Base-by-base conservation (phyloP, 2,113 vertebrate genomes). In the Sphaerodactylus townsendi region DNA sequence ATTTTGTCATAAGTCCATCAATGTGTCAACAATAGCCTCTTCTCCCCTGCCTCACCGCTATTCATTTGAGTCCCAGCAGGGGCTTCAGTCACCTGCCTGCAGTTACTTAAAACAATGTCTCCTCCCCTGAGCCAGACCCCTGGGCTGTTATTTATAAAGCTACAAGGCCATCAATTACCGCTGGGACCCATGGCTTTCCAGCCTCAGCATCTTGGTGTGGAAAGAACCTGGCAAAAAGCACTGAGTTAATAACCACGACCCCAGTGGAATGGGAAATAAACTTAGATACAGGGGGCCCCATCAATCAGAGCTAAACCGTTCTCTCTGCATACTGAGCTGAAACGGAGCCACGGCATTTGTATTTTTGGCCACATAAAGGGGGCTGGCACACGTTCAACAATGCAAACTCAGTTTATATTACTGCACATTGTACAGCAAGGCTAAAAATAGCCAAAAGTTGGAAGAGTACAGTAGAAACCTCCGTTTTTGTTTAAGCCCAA, bases 131-230 rank as follows among this genome's bases (percentile, higher is more conserved):
- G 93, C 92, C 93, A 96, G 85, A 79, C 91, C 70, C 91, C 85
- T 0, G 77, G 73, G 89, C 93, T 93, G 79, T 96, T 95, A 89
- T 92, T 96, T 92, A 95, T 93, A 76, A 94, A 89, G 91, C 86
- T 76, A 89, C 85, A 48, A 95, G 93, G 53, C 94, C 89, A 90
- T 93, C 91, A 87, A 85, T 93, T 68, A 94, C 2, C 0, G 93
- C 91, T 64, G 94, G 92, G 23, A 85, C 92, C 92, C 74, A 17
- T 1, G 92, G 89, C 81, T 82, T 92, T 85, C 92, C 89, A 62
- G 93, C 81, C 87, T 94, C 94, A 77, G 93, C 92, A 86, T 95
- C 94, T 64, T 86, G 86, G 88, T 92, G 95, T 81, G 93, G 95
- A 65, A 0, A 35, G 93, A 93, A 95, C 86, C 94, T 91, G 78